Evolutionary conservation across 2,888 invertebrate species (phyloP).

Genomic region (Pristionchus entomophagus): DNA sequence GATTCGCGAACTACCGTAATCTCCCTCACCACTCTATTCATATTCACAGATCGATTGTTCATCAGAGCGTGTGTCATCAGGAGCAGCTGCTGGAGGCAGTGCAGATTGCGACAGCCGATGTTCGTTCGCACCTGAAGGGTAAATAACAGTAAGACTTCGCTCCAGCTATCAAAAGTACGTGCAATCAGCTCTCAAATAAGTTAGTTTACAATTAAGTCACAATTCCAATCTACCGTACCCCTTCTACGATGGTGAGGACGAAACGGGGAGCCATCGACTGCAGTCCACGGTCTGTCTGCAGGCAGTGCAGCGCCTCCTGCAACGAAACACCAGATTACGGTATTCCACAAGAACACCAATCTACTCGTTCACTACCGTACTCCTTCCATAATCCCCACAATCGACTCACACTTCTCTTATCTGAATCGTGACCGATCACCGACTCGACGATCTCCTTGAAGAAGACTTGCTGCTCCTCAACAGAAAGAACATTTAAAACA

Average conservation of each 20-base stretch:
- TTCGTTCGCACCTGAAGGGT: slow-evolving; percentile 25
- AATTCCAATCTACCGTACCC: slow-evolving; percentile 50
- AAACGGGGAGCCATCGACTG: slow-evolving; percentile 66
- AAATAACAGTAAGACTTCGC: too few relatives aligned
- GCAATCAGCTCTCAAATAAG: too few relatives aligned
- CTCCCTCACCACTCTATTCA: slow-evolving; percentile 34
- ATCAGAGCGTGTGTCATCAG: slow-evolving; percentile 31
- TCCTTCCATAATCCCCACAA: neutral
- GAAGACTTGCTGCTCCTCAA: slow-evolving; percentile 70
- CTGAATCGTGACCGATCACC: slow-evolving; percentile 64
- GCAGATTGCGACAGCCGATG: slow-evolving; percentile 47
- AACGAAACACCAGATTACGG: slow-evolving; percentile 1
- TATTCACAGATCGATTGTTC: neutral
- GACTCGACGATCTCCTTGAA: slow-evolving; percentile 71
- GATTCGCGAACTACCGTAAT: too few relatives aligned
- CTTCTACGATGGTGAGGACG: slow-evolving; percentile 67
- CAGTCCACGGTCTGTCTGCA: slow-evolving; percentile 66
- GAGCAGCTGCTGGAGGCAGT: slow-evolving; percentile 33
- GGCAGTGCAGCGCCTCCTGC: slow-evolving; percentile 66
- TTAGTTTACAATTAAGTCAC: too few relatives aligned
- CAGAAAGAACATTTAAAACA: too few relatives aligned
- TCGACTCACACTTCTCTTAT: slow-evolving; percentile 58
- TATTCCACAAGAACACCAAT: too few relatives aligned
- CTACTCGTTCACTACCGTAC: slow-evolving; percentile 18
- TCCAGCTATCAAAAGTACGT: neutral